These are phyloP conservation scores for Cynoglossus semilaevis DNA, from an alignment of 2,113 vertebrate species.

Conservation along the genomic window DNA sequence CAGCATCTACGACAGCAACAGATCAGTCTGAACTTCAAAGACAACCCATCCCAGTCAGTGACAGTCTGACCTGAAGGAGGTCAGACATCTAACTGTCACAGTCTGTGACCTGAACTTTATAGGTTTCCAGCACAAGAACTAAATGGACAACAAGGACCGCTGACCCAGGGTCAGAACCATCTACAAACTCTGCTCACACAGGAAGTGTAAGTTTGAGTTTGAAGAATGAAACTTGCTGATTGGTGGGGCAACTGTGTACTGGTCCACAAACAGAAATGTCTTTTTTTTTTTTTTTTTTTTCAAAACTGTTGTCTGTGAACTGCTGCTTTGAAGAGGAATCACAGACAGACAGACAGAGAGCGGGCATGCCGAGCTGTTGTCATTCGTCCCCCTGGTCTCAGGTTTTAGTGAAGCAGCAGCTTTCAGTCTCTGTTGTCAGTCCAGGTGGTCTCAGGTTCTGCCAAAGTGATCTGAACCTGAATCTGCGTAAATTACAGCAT, in stretches of 20 bases:
- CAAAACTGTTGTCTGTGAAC: background rate
- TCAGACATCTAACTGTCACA: too few species aligned
- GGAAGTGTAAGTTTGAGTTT: too few species aligned
- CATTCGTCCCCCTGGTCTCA: slow-evolving; percentile 33
- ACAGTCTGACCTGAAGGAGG: background rate
- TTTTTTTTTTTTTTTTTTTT: too few species aligned
- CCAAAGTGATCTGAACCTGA: slow-evolving; percentile 56
- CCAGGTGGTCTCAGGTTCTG: slow-evolving; percentile 59
- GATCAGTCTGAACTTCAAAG: slow-evolving; percentile 46
- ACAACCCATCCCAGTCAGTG: background rate
- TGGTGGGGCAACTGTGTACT: too few species aligned
- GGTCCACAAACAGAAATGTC: too few species aligned
- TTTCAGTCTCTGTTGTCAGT: slow-evolving; percentile 21
- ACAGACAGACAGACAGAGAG: slow-evolving; percentile 19
- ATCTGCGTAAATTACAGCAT: slow-evolving; percentile 64
- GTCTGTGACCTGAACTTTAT: too few species aligned
- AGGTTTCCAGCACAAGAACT: too few species aligned
- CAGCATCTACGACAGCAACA: slow-evolving; percentile 38
- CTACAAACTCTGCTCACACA: too few species aligned
- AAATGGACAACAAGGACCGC: too few species aligned
- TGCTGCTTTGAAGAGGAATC: slow-evolving; percentile 15
- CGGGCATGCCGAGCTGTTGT: slow-evolving; percentile 14
- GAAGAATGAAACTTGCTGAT: too few species aligned
- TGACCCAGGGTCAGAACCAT: too few species aligned
- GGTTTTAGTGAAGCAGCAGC: slow-evolving; percentile 15